Evolutionary conservation across 2,113 vertebrate genomes (phyloP).

Genomic region (Hemicordylus capensis): DNA sequence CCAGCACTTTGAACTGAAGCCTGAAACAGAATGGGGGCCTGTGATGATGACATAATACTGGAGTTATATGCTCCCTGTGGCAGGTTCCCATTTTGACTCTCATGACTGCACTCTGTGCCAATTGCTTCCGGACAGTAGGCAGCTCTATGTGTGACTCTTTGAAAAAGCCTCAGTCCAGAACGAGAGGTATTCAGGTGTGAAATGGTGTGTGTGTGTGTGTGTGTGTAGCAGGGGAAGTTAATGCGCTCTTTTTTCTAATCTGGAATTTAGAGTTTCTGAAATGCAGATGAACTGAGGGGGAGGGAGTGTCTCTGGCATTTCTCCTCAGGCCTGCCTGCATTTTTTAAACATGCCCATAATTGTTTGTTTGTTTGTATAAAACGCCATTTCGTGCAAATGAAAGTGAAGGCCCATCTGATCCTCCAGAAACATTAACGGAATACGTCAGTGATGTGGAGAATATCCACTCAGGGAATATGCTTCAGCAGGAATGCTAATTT

Average conservation of each 20-base stretch:
- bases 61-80: too few species aligned
- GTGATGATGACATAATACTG: too few species aligned
- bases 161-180: background rate
- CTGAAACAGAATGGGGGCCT: too few species aligned
- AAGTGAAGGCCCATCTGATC: slow-evolving; percentile 56
- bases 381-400: slow-evolving; percentile 56
- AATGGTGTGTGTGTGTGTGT: too few species aligned
- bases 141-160: too few species aligned
- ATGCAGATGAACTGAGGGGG: slow-evolving; percentile 8
- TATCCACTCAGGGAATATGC: slow-evolving; percentile 66
- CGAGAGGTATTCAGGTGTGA: background rate
- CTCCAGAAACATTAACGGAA: slow-evolving; percentile 63
- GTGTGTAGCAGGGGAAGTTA: too few species aligned
- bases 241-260: slow-evolving; percentile 37
- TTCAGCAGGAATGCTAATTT: slow-evolving; percentile 69
- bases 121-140: too few species aligned
- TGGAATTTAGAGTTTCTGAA: slow-evolving; percentile 39
- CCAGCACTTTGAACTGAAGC: too few species aligned
- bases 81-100: too few species aligned
- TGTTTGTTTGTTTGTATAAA: slow-evolving; percentile 55
- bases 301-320: background rate
- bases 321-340: slow-evolving; percentile 32
- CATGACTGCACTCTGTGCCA: too few species aligned
- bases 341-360: background rate
- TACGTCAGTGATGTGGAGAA: slow-evolving; percentile 59